These are phyloP conservation scores for cattle (Bos taurus) DNA, from an alignment of 2,113 vertebrate genomes.

Conservation along the genomic window DNA sequence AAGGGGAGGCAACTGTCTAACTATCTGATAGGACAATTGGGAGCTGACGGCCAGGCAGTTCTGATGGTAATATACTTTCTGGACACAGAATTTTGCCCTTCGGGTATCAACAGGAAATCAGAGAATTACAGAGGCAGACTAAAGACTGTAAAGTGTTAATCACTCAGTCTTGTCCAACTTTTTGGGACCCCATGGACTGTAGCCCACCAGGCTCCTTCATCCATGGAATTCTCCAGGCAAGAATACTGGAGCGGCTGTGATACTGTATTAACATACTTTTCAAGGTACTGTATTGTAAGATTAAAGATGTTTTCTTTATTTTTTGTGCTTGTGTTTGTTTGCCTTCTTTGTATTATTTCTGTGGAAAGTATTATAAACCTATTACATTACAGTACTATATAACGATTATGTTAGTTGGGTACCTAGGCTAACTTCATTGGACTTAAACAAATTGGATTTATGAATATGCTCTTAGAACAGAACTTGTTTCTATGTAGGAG, in stretches of 20 bases:
- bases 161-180: background rate
- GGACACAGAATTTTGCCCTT: background rate
- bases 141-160: background rate
- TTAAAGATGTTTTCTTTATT: background rate
- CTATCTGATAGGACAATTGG: too few relatives aligned
- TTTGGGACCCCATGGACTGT: background rate
- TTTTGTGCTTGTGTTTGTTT: background rate
- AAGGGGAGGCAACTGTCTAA: accelerated
- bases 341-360: background rate
- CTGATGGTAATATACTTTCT: background rate
- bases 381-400: background rate
- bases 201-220: background rate
- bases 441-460: background rate
- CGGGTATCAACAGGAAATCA: background rate
- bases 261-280: background rate
- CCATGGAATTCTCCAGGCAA: background rate
- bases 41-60: background rate
- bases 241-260: background rate
- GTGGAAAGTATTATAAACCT: background rate
- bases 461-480: background rate
- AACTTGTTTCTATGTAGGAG: background rate
- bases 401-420: background rate
- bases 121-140: background rate
- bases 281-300: background rate
- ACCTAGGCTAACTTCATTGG: background rate